Base-by-base conservation (phyloP, 2,797 vertebrate genomes). In the Anguilla obscura region DNA sequence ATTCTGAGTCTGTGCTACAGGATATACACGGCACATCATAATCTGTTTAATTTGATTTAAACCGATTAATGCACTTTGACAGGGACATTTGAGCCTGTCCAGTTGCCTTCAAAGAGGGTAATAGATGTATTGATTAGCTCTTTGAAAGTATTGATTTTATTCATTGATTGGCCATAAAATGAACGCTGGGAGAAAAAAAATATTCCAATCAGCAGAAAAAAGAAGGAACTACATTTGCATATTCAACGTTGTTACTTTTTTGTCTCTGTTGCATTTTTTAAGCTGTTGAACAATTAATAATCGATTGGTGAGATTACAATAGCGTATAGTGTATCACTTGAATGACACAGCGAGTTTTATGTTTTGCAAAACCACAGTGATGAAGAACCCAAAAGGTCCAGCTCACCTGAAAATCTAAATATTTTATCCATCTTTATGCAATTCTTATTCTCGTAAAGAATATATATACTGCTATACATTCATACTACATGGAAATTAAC, bases 71-170 rank as follows among this genome's bases (percentile, higher is more conserved):
- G 69, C 21, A 12, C 74, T n/a, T n/a, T 10, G 27, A 56, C 33
- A 40, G 50, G 45, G 33, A 79, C 48, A 52, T 79, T 27, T 40
- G 27, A n/a, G 52, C n/a, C 86, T 79, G 40, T 80, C 56, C 76
- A 56, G 40, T 58, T 54, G 50, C 76, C 86, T 40, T 80, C 33
- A 79, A 36, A 58, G 76, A 60, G 36, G 12, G 74, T 58, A 60
- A 80, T 79, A 16, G 50, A 30, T 84, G 71, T 58, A 54, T 48
- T 40, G 86, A 79, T 79, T 86, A 87, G 50, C 12, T n/a, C 30
- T 56, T 63, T 30, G 30, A 18, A 36, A 33, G 21, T 21, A 63
- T 45, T 79, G 33, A 80, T 80, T 36, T 58, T 56, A 56, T 58
- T 79, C 8, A 40, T n/a, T 36, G 21, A 87, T 79, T 40, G 7